Base-by-base conservation (phyloP, 2,888 invertebrate genomes). In the Stramonita haemastoma region DNA sequence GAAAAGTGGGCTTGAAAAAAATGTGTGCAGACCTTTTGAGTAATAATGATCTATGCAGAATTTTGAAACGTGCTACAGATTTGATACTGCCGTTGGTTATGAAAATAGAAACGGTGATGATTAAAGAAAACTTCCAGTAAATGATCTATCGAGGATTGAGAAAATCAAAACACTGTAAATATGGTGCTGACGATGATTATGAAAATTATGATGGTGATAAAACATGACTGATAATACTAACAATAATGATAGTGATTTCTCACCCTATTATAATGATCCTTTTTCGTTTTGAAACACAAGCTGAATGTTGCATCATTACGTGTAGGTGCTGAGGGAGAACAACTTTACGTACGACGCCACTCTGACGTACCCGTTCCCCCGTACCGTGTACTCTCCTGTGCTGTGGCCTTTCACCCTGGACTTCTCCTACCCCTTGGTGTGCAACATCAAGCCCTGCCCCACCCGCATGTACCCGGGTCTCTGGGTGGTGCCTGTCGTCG, bases 391-490 rank as follows among this genome's bases (percentile, higher is more conserved):
- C 96, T 99, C 98, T 90, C 98, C 98, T 8, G 97, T 98, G 88
- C 87, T 93, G 88, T 99, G 99, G 99, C 99, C 99, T 0, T 99
- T 99, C 96, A 99, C 99, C 0, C 97, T 99, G 83, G 98, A 99
- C 96, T 98, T 91, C 87, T 93, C 94, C 2, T 95, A 93, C 90
- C 93, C 94, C 13, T 92, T 94, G n/a, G 94, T 93, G 32, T 95
- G 95, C 89, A 94, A 95, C 89, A 94, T 95, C 17, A 92, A 93
- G n/a, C 94, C 94, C 0, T 95, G 95, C 90, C 95, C 95, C 26
- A 91, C 26, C 56, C 91, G 92, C 22, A 91, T 91, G 15, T 94
- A 94, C 93, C 97, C 97, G 19, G 97, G 97, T 0, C 95, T 97
- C 79, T 98, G 97, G 97, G 97, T 97, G 0, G 93, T 97, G 0